Evolutionary conservation across 2,797 vertebrate genomes (phyloP).

Genomic region (Phataginus tricuspis): DNA sequence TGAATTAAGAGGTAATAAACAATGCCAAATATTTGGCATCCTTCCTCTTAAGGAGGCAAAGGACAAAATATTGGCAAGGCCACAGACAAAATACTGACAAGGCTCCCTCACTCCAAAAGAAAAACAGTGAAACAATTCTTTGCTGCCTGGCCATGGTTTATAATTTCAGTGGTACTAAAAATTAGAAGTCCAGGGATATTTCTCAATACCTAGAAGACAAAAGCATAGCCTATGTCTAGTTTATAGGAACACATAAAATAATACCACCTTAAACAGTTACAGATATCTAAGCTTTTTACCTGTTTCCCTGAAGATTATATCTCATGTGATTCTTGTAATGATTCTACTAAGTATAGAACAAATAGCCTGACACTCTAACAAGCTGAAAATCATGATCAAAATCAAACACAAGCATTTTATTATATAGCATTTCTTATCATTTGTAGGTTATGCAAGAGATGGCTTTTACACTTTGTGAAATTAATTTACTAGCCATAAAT

Average conservation of each 20-base stretch:
- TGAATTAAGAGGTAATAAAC: background rate
- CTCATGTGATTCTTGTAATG: slow-evolving; percentile 13
- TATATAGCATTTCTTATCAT: background rate
- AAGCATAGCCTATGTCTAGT: background rate
- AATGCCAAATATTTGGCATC: background rate
- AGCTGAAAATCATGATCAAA: slow-evolving; percentile 18
- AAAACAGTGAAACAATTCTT: background rate
- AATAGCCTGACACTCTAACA: slow-evolving; percentile 19
- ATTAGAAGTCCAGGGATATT: background rate
- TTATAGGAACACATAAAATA: background rate
- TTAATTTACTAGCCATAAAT: slow-evolving; percentile 38
- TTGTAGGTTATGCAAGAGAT: background rate
- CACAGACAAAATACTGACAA: background rate
- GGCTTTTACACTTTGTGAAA: background rate
- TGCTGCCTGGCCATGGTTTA: background rate
- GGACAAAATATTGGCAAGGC: slow-evolving; percentile 19
- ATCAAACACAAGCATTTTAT: background rate
- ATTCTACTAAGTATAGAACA: background rate
- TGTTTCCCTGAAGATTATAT: slow-evolving; percentile 18
- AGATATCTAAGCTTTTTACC: slow-evolving; percentile 39
- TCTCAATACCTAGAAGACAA: background rate
- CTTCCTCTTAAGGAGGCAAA: background rate
- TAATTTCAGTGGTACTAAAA: background rate
- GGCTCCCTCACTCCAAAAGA: background rate
- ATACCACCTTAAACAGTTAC: background rate